Evolutionary conservation across 30 jellyfish, hydroid and myxozoan species (phyloP), one percentile per base, ranked within the genome.

Genomic region (Catostylus mosaicus): DNA sequence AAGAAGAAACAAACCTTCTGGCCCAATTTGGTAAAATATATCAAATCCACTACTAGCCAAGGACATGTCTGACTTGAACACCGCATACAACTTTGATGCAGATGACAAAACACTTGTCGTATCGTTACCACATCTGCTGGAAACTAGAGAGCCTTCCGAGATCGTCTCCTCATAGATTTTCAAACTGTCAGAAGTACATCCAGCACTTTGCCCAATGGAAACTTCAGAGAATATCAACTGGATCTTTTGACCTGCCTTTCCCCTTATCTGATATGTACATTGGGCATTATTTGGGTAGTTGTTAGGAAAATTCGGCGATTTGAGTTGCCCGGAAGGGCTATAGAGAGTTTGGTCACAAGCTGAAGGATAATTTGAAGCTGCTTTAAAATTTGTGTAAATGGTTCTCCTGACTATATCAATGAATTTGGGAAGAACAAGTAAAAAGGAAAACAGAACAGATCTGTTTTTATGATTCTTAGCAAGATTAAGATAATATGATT

Each of bases 251-350:
- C 82, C 82, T 2, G 36, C 22, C n/a, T 36, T 69, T 46, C 82
- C 82, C 36, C 68, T 38, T 12, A 82, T 82, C 65, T 67, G 34
- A 64, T 80, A 82, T 2, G 71, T 34, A 66, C 92, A 82, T n/a
- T n/a, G 36, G 5, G 62, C 62, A 34, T 38, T 38, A 62, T 33
- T 66, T 0, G 85, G 84, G 43, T 82, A 82, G 34, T 66, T 52
- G 30, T 33, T 30, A 8, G 92, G 92, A 29, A 50, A 52, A 40
- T 67, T 67, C 35, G 86, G 92, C 7, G 86, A 40, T 9, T 84
- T 30, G 50, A 82, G 29, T 3, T 30, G 67, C 4, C 92, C 92
- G 18, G 50, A 40, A 29, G 19, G 30, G 4, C 64, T 62, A 10
- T 79, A 2, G 8, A 82, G 30, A 9, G 34, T n/a, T 67, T 14